Percentiles rank a stretch among this genome's conserved stretches.
phyloP scores from a whole-genome alignment of 2,797 vertebrate genomes.

The Emydoidea blandingii region DNA sequence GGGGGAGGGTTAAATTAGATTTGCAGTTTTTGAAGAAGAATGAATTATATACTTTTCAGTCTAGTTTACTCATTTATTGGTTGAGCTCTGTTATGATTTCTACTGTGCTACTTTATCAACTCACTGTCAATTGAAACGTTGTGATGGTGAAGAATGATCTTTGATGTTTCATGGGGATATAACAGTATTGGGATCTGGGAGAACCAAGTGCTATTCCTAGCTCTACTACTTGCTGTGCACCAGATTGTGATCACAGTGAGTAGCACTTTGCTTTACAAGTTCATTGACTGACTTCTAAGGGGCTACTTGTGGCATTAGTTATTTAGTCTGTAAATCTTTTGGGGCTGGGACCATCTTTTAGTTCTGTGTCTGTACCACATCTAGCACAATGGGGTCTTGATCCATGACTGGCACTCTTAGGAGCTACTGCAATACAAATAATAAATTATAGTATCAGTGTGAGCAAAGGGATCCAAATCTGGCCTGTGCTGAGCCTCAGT shows the following conservation, averaged over 20 bases:
- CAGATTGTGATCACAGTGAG: background rate
- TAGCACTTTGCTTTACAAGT: background rate
- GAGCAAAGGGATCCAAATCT: background rate
- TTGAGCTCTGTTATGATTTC: background rate
- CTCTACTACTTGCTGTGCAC: background rate
- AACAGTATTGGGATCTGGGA: background rate
- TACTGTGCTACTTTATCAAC: background rate
- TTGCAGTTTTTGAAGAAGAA: background rate
- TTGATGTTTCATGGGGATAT: background rate
- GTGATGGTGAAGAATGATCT: background rate
- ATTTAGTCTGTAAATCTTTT: background rate
- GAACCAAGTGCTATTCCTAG: background rate
- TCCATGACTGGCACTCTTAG: background rate
- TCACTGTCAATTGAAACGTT: background rate
- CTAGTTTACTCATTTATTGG: background rate
- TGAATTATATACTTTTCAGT: background rate
- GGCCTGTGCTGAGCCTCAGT: background rate
- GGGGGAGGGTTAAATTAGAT: background rate
- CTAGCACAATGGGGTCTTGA: background rate
- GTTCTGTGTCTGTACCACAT: background rate
- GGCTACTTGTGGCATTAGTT: background rate
- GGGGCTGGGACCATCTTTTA: background rate
- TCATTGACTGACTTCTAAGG: background rate
- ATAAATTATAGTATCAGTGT: background rate
- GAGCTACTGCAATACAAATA: background rate